Percentiles rank a stretch among this genome's conserved stretches.
Evolutionary conservation across 1,140 invertebrate genomes (phyloP).

Genomic region (Pseudomyrmex sp.): DNA sequence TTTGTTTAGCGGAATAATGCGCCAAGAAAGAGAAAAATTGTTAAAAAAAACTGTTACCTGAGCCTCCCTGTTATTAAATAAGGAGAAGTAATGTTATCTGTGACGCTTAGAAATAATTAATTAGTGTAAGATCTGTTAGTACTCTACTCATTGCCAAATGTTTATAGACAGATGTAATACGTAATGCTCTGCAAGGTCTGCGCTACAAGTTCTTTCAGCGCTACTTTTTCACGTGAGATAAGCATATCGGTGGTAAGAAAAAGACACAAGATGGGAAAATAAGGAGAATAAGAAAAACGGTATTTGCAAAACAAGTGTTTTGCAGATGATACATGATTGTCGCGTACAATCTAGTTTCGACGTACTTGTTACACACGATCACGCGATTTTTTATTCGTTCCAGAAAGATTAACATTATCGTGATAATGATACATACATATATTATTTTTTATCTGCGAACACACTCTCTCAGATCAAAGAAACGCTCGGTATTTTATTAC

Average conservation of each 20-base stretch:
- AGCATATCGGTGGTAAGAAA: slow-evolving; percentile 29
- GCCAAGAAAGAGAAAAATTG: slow-evolving; percentile 53
- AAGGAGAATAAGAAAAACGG: too few species aligned
- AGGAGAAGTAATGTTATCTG: slow-evolving; percentile 54
- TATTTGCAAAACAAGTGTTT: too few species aligned
- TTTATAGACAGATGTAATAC: slow-evolving; percentile 51
- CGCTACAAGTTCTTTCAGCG: slow-evolving; percentile 66
- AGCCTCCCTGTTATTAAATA: slow-evolving; percentile 68
- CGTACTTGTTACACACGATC: slow-evolving; percentile 37
- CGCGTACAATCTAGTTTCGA: too few species aligned
- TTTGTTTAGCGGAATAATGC: slow-evolving; percentile 50
- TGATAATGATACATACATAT: not conserved
- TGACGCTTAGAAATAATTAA: slow-evolving; percentile 55
- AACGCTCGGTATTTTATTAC: slow-evolving; percentile 25
- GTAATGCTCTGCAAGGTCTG: slow-evolving; percentile 58
- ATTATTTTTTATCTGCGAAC: slow-evolving; percentile 6
- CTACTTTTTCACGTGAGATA: slow-evolving; percentile 56
- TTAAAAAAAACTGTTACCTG: slow-evolving; percentile 76
- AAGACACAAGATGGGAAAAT: not conserved
- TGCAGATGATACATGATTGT: too few species aligned
- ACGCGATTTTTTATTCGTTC: slow-evolving; percentile 19
- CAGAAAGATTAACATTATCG: not conserved
- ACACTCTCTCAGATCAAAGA: not conserved
- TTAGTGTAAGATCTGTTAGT: slow-evolving; percentile 59
- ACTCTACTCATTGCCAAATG: slow-evolving; percentile 64